phyloP scores from a whole-genome alignment of 1,140 invertebrate genomes.

The Catajapyx aquilonaris region DNA sequence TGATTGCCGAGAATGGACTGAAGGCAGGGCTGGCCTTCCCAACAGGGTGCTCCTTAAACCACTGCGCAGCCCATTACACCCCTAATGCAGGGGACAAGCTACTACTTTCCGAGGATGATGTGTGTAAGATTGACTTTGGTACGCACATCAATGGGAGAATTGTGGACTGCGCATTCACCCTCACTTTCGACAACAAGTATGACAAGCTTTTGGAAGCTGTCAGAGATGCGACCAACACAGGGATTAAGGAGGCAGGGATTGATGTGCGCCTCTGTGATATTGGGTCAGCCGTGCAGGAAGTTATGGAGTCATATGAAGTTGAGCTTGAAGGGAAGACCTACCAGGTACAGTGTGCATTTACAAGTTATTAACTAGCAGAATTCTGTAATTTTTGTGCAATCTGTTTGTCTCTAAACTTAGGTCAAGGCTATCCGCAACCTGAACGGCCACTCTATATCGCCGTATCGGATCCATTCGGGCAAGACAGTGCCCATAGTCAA shows the following conservation, averaged over 20 bases:
- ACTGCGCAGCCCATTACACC: slow-evolving; percentile 98
- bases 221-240: slow-evolving; percentile 92
- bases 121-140: slow-evolving; percentile 99
- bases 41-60: slow-evolving; percentile 94
- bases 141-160: slow-evolving; percentile 97
- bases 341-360: too few species aligned
- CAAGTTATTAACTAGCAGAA: too few species aligned
- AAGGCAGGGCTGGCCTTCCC: slow-evolving; percentile 95
- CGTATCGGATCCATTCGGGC: slow-evolving; percentile 42
- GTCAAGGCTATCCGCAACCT: slow-evolving; percentile 96
- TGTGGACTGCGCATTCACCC: slow-evolving; percentile 96
- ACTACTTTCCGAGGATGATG: slow-evolving; percentile 87
- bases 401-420: slow-evolving; percentile 10
- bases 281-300: slow-evolving; percentile 93
- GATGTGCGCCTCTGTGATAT: slow-evolving; percentile 95
- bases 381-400: slow-evolving; percentile 13
- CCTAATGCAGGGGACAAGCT: slow-evolving; percentile 95
- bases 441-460: slow-evolving; percentile 94
- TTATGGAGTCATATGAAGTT: slow-evolving; percentile 99
- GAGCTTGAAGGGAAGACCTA: slow-evolving; percentile 94
- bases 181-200: slow-evolving; percentile 92
- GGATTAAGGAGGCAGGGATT: slow-evolving; percentile 83
- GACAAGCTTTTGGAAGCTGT: slow-evolving; percentile 91
- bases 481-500: slow-evolving; percentile 99
- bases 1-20: slow-evolving; percentile 89